A percentile compares a stretch with the other conserved stretches of the same genome.
phyloP scores from a whole-genome alignment of 1,140 invertebrate species.

The Formica selysi region DNA sequence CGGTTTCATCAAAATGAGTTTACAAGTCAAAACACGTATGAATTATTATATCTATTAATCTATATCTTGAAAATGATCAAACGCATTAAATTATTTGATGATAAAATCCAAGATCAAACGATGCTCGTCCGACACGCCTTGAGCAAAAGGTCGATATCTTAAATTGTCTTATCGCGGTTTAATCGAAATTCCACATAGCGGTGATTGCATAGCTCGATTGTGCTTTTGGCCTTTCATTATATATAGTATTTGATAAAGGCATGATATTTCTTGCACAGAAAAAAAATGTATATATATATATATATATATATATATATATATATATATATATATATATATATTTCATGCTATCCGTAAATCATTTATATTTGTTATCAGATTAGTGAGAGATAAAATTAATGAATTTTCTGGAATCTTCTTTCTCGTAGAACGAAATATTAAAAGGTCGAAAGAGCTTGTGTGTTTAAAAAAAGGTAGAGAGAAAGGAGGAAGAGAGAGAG shows the following conservation, averaged over 20 bases:
- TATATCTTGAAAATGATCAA: neutral
- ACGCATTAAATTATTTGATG: neutral
- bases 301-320: neutral
- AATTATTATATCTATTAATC: neutral
- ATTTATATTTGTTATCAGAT: neutral
- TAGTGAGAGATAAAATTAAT: neutral
- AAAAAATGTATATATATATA: neutral
- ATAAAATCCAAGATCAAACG: neutral
- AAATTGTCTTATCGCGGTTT: neutral
- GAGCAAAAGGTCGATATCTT: neutral
- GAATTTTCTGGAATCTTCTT: slow-evolving; percentile 22
- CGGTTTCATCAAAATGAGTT: neutral
- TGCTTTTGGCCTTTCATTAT: neutral
- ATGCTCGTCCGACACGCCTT: neutral
- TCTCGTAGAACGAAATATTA: slow-evolving; percentile 50
- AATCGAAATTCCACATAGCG: neutral
- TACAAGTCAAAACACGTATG: neutral
- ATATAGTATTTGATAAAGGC: neutral
- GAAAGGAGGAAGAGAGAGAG: slow-evolving; percentile 34
- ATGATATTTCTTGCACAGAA: neutral
- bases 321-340: neutral
- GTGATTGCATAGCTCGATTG: neutral
- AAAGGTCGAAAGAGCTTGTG: slow-evolving; percentile 46
- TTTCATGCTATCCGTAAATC: neutral
- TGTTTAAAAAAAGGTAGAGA: slow-evolving; percentile 32